Evolutionary conservation across 2,888 invertebrate species (phyloP).

Genomic region (Cerastoderma edule): DNA sequence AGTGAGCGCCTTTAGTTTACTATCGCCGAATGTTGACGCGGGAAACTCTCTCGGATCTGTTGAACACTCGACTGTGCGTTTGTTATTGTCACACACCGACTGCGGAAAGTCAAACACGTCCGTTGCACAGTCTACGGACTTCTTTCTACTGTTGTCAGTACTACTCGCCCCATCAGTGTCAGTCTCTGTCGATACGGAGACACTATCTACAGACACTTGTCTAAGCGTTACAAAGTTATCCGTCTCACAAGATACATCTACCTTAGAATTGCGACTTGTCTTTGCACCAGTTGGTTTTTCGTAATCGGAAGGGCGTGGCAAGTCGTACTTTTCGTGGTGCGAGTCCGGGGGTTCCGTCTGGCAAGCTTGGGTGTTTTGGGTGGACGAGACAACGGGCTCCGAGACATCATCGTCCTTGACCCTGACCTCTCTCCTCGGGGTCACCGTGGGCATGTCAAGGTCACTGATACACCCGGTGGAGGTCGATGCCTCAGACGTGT

Average conservation of each 20-base stretch:
- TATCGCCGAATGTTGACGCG: conserved; percentile 25
- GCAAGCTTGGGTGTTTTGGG: conserved; percentile 61
- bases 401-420: conserved; percentile 54
- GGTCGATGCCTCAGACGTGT: conserved; percentile 23
- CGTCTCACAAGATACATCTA: conserved; percentile 60
- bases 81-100: conserved; percentile 38
- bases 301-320: conserved; percentile 38
- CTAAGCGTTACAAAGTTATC: conserved; percentile 47
- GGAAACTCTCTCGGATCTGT: conserved; percentile 47
- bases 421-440: neutral
- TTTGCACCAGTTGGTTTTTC: conserved; percentile 24
- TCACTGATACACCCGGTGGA: conserved; percentile 2
- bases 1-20: conserved; percentile 36
- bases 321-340: conserved; percentile 24
- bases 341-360: conserved; percentile 56
- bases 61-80: conserved; percentile 40
- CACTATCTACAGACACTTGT: conserved; percentile 45
- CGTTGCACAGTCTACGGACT: conserved; percentile 46
- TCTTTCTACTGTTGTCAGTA: conserved; percentile 12
- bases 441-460: neutral
- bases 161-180: conserved; percentile 25
- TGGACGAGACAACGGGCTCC: conserved; percentile 60
- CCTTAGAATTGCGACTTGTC: conserved; percentile 19
- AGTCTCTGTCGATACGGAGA: conserved; percentile 55
- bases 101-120: conserved; percentile 53